Base-by-base conservation (phyloP, 2,797 vertebrate species). In the Chelonia mydas region DNA sequence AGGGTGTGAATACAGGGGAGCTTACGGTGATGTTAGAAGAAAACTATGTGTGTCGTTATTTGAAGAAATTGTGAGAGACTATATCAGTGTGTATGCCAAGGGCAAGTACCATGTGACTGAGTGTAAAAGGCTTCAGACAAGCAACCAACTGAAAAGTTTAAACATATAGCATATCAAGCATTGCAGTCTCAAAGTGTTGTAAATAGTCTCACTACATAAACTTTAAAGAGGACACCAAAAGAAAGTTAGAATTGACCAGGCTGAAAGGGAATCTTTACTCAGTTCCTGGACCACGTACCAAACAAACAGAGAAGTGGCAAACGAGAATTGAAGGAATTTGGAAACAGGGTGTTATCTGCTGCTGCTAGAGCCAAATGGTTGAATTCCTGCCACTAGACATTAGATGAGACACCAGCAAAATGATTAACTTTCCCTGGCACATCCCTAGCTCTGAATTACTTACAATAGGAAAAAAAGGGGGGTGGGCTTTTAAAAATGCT, bases 351-450 rank as follows among this genome's bases (percentile, higher is more conserved):
- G 2, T 45, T 57, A 72, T 84, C 45, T 88, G 7, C 89, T 80
- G 77, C 84, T 86, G 61, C 59, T 68, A 51, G 50, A 96, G 76
- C 84, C 90, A 90, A 91, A 91, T 54, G 13, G 82, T 90, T 78
- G 91, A 82, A 85, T 90, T 87, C 86, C 90, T 96, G 88, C 89
- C 90, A 81, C 47, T 84, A 11, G 0, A 0, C 41, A 37, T 72
- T 83, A 83, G 82, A 47, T 51, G 47, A 94, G 72, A 82, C 83
- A 94, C 84, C 54, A 89, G 84, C 84, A 93, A 90, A 94, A 92
- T 86, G 89, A 97, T 95, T 96, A 93, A 92, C 95, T 86, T 89
- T 93, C 93, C 87, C 92, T 96, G 93, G 92, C 86, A 81, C 93
- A 27, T 93, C 80, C 83, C 76, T 93, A 57, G 76, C 50, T 91